Base-by-base conservation (phyloP, 2,888 invertebrate species). In the Caenorhabditis imperialis region DNA sequence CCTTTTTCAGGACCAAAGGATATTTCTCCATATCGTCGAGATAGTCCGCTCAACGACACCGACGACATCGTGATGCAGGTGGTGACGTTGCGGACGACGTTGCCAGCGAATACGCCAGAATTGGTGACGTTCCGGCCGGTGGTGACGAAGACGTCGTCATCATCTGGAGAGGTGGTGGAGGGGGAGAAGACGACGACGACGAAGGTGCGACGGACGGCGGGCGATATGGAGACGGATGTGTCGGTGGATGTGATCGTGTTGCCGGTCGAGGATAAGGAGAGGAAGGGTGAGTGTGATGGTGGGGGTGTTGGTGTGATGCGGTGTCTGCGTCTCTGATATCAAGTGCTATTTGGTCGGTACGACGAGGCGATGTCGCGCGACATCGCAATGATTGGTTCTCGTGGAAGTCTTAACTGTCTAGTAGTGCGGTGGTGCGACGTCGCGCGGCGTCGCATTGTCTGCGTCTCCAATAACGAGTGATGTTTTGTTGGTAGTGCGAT, bases 161-260 rank as follows among this genome's bases (percentile, higher is more conserved):
- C 1, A 8, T 44, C 30, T 14, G 33, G 16, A 18, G 51, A 51
- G 18, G 42, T 23, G 16, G 51, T 45, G 12, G 58, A 58, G 27
- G 8, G 8, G 30, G 23, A 47, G 12, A 33, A 33, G 18, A 35
- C 35, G 27, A 51, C 18, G 30, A 23, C 65, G 8, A 65, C 71
- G 20, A 75, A 75, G 45, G 65, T 65, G 4, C 42, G 63, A 23
- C 51, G 53, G 61, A 78, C 54, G 20, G 57, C 33, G 22, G 76
- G 71, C 33, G 75, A 80, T 27, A 80, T 86, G 81, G 86, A 86
- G 61, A 83, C 85, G 4, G 86, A 86, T 65, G 61, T 86, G 7
- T 77, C 78, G 7, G 85, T 84, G 0, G 85, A 85, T 44, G 79
- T 86, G 10, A 84, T 82, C n/a, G 86, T 86, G 6, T 63, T 86